These are phyloP conservation scores for Neodiprion lecontei DNA, from an alignment of 1,140 invertebrate genomes.

Conservation along the genomic window DNA sequence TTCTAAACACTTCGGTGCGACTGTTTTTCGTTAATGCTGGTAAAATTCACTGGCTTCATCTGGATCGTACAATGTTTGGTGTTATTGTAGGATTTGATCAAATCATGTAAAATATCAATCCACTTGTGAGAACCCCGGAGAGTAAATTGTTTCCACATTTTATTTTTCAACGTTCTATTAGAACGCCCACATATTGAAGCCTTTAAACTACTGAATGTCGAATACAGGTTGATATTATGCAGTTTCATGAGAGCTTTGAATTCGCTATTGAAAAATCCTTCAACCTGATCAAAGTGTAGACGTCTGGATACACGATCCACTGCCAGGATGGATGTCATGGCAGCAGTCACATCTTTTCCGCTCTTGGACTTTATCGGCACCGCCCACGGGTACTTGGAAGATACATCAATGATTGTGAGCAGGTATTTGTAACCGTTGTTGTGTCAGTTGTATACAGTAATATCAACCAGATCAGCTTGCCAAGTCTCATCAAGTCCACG, in stretches of 20 bases:
- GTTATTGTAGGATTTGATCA: constrained; percentile 21
- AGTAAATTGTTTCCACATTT: no score
- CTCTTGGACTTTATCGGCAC: no score
- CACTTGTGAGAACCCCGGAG: no score
- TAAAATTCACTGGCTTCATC: constrained; percentile 49
- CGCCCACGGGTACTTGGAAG: constrained; percentile 34
- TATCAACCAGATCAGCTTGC: constrained; percentile 54
- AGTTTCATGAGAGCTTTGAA: no score
- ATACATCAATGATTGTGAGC: constrained; percentile 44
- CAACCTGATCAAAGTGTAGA: no score
- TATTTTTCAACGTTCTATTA: no score
- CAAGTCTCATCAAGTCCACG: constrained; percentile 52
- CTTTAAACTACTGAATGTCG: constrained; percentile 41
- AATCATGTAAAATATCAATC: constrained; percentile 49
- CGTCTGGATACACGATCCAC: no score
- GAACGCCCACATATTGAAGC: no score
- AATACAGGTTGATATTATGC: no score
- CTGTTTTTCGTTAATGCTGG: constrained; percentile 29
- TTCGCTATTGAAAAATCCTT: no score
- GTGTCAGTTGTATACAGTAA: constrained; percentile 24
- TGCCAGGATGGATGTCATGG: background rate
- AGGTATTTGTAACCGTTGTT: constrained; percentile 32
- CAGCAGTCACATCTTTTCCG: no score
- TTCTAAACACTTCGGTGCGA: background rate
- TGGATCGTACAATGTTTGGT: constrained; percentile 53